Base-by-base conservation (phyloP, 2,888 invertebrate genomes). In the Dione juno region DNA sequence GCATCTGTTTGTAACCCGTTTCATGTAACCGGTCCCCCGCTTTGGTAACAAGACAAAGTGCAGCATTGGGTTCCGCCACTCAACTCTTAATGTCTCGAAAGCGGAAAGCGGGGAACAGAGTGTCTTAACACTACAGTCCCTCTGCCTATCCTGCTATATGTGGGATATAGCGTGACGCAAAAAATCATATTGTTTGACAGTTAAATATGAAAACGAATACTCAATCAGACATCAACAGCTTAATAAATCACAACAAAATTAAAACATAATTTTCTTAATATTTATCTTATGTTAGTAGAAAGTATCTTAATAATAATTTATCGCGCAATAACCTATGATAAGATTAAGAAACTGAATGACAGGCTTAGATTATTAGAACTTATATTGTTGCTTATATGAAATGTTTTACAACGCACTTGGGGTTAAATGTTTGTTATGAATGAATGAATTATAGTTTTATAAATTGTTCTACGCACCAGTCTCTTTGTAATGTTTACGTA, bases 261-360 rank as follows among this genome's bases (percentile, higher is more conserved):
- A 37, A 54, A 37, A 16, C n/a, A 37, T 0, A 54, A 7, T 54
- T 54, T 54, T n/a, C 37, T 54, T 54, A 54, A 16, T 35, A 35
- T 37, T 37, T 54, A 54, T 54, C 54, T n/a, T n/a, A n/a, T n/a
- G n/a, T 16, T n/a, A 37, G 1, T n/a, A 54, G 54, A 54, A 54
- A 54, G 35, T 54, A 54, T 35, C 50, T 41, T 61, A 61, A 21
- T 52, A 35, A 41, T 28, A 48, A 43, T 67, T 65, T 67, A 73
- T 59, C 70, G 67, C 72, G 70, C 45, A 70, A 67, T 73, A 70
- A 70, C 72, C 67, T 50, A 61, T 50, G 65, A 64, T 61, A 61
- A 61, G 40, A 52, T 61, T 67, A 61, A 67, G 53, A 59, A 43
- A 67, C 45, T n/a, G 10, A 19, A n/a, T 53, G 37, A 50, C 40